Evolutionary conservation across 64 coral and sea anemone genomes (phyloP).

Genomic region (Pachyseris speciosa): DNA sequence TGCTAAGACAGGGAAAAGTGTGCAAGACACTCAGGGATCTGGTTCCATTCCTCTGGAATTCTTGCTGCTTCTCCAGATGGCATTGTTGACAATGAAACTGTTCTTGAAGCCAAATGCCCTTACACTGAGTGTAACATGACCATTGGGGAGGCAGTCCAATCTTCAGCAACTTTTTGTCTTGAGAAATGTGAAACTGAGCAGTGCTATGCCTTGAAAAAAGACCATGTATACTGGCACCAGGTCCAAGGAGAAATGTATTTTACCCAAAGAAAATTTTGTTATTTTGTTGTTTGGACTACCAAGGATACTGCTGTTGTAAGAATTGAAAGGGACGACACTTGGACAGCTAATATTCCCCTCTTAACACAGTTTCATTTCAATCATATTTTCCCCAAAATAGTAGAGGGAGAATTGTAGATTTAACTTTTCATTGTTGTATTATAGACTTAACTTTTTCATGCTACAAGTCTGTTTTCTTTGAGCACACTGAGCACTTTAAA

Average conservation of each 20-base stretch:
- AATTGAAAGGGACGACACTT: neutral
- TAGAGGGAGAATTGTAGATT: neutral
- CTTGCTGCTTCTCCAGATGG: neutral
- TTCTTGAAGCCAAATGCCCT: neutral
- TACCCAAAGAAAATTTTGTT: neutral
- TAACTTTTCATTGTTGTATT: neutral
- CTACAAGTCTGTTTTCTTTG: neutral
- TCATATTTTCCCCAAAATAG: neutral
- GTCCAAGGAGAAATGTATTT: neutral
- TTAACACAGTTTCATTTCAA: neutral
- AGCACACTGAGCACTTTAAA: neutral
- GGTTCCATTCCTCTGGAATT: neutral
- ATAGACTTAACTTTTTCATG: neutral
- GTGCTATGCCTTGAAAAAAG: neutral
- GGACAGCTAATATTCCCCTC: neutral
- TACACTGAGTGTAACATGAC: neutral
- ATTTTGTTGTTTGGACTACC: neutral
- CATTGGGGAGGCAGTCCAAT: neutral
- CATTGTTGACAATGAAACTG: neutral
- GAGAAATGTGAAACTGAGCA: neutral
- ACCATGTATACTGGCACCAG: neutral
- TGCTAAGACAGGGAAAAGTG: neutral
- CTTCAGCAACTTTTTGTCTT: neutral
- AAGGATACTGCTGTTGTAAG: neutral
- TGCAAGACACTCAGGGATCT: neutral